phyloP scores from a whole-genome alignment of 2,888 invertebrate species.

The Tupiocoris notatus region DNA sequence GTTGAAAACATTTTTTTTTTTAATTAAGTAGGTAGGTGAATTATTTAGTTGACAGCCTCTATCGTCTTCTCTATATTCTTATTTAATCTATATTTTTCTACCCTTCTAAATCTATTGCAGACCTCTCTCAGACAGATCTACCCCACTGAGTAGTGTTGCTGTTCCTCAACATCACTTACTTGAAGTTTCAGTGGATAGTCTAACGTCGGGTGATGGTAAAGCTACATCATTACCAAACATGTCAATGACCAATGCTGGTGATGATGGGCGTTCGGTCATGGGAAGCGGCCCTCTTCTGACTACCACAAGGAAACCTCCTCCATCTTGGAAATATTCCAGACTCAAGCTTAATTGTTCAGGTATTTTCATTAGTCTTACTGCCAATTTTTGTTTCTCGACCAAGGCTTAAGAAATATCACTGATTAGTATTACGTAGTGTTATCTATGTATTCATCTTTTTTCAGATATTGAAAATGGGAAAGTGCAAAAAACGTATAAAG shows the following conservation, averaged over 20 bases:
- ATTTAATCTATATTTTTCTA: no score
- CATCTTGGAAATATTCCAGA: constrained; percentile 45
- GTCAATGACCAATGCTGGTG: constrained; percentile 57
- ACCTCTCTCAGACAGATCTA: constrained; percentile 6
- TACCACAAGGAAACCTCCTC: constrained; percentile 34
- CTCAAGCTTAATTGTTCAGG: constrained; percentile 43
- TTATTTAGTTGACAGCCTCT: no score
- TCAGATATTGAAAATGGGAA: constrained; percentile 43
- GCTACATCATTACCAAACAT: constrained; percentile 82
- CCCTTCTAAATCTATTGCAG: constrained; percentile 21
- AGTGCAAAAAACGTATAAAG: constrained; percentile 41
- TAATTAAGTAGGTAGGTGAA: no score
- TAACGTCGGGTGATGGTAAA: constrained; percentile 54
- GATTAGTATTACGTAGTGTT: no score
- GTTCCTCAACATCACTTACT: background rate
- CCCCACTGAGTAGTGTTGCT: background rate
- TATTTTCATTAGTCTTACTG: no score
- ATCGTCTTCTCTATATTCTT: no score
- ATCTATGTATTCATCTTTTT: no score
- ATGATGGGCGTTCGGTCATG: constrained; percentile 16
- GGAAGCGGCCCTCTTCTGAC: constrained; percentile 43
- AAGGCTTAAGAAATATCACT: no score
- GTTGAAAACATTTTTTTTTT: no score
- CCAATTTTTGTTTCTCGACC: no score
- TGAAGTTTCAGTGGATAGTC: constrained; percentile 16